Base-by-base conservation (phyloP, 2,797 vertebrate genomes). In the Enteromius trimaculatus region DNA sequence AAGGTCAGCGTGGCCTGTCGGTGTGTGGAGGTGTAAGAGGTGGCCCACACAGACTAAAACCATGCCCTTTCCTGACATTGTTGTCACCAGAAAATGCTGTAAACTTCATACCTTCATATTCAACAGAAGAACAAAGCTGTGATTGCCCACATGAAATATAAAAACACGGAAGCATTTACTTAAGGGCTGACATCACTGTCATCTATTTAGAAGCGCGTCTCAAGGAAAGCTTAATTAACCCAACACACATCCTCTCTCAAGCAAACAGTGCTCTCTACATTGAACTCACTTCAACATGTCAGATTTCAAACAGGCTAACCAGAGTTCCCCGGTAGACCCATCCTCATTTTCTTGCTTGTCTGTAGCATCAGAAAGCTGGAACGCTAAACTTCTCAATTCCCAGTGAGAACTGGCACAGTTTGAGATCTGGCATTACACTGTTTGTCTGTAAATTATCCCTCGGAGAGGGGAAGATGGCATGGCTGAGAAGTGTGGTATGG, bases 321-420 rank as follows among this genome's bases (percentile, higher is more conserved):
- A 77, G 71, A 49, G 79, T 13, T 58, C 84, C 87, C 77, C 80
- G 51, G 66, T 49, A 75, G 87, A 88, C 76, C 64, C 29, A 78
- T 76, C 72, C 77, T 85, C 82, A 78, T 77, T 29, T 77, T 82
- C 51, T 21, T 49, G n/a, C 79, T 71, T 21, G 51, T 60, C 62
- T 70, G 23, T 74, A 58, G 69, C 75, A 79, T 77, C 79, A 69
- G 58, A 84, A 81, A 86, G 21, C 64, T 68, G 83, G 74, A 87
- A 83, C 29, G 53, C 69, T 83, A 84, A 83, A 86, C 62, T 87
- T 83, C 55, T 80, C 85, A 89, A 89, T 83, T 87, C 84, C 84
- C 75, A 80, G 77, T 39, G 79, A 81, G 65, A 47, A 42, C 65
- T 64, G 64, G 51, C 29, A 51, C 3, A 14, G 55, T 71, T 77